Evolutionary conservation across 2,888 invertebrate species (phyloP), one percentile per base, ranked within the genome.

Genomic region (Scaptomyza cyrtandrae): DNA sequence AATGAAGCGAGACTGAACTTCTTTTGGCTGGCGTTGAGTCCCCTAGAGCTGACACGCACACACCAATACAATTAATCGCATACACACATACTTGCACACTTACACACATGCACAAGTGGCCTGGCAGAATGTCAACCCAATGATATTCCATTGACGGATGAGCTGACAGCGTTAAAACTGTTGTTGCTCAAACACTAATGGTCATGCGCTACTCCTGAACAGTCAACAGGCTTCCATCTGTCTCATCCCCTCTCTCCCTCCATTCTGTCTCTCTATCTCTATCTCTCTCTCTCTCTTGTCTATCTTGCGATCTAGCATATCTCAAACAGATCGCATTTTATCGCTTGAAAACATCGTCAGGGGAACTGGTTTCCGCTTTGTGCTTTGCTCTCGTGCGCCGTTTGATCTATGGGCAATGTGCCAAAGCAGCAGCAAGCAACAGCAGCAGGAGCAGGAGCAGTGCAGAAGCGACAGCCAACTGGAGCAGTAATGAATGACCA

Each of bases 81-180:
- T 45, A 41, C 56, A 43, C 33, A 16, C 44, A 53, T 31, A 65
- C 64, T 74, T 43, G 65, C 55, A 67, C 43, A 45, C 50, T 39
- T 16, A 59, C 29, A 24, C 31, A 62, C 60, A 54, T 53, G 71
- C 7, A 9, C 80, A 88, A 88, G 82, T 81, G 83, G 89, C 88
- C 85, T 37, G 79, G 80, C 60, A 72, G 82, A 90, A 90, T 91
- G 90, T 90, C 90, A 90, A 86, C 83, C 86, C 79, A 79, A 79
- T 90, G 91, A 91, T 91, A 90, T 90, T 86, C 88, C 87, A 91
- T 90, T 90, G 90, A 90, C 90, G 90, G 90, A 90, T 91, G 90
- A 90, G 90, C 88, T 90, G 90, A 90, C 90, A 90, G 90, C 87
- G 90, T 90, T 90, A 90, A 90, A 90, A 90, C 88, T 91, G 90